Evolutionary conservation across 2,797 vertebrate genomes (phyloP).

Genomic region (Myripristis jacobus): DNA sequence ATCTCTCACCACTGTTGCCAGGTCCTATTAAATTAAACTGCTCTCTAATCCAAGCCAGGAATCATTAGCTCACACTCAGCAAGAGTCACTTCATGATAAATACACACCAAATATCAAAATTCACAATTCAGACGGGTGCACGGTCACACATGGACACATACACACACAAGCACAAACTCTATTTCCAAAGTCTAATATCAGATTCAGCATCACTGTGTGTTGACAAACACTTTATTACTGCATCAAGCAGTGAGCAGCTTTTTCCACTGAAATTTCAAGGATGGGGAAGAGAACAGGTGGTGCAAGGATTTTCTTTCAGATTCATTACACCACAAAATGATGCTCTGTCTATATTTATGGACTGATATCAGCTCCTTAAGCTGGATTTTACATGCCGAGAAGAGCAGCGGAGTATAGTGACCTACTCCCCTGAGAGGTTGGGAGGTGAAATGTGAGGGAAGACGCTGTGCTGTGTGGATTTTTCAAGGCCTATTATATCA

Average conservation of each 20-base stretch:
- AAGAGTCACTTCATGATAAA: slow-evolving; percentile 36
- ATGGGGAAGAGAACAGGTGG: slow-evolving; percentile 78
- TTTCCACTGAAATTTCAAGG: slow-evolving; percentile 75
- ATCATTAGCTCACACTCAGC: slow-evolving; percentile 28
- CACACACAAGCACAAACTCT: slow-evolving; percentile 16
- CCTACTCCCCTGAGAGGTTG: slow-evolving; percentile 52
- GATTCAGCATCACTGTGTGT: slow-evolving; percentile 72
- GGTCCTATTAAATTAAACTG: slow-evolving; percentile 40
- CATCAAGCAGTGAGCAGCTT: slow-evolving; percentile 58
- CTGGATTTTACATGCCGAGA: slow-evolving; percentile 70
- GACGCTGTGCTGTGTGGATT: background rate
- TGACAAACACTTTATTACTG: slow-evolving; percentile 81
- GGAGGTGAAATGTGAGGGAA: slow-evolving; percentile 42
- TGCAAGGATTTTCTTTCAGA: slow-evolving; percentile 74
- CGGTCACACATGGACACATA: background rate
- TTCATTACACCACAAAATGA: slow-evolving; percentile 83
- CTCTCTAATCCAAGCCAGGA: slow-evolving; percentile 29
- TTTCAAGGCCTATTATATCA: slow-evolving; percentile 38
- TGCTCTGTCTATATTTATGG: slow-evolving; percentile 81
- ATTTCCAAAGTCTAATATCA: slow-evolving; percentile 63
- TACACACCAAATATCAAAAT: slow-evolving; percentile 53
- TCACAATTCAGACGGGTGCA: slow-evolving; percentile 34
- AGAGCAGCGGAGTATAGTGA: slow-evolving; percentile 70
- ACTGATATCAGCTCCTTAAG: slow-evolving; percentile 84
- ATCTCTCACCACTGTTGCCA: slow-evolving; percentile 34